Conservation (phyloP, 1,140 invertebrate species). For the Lordiphosa clarofinis region DNA sequence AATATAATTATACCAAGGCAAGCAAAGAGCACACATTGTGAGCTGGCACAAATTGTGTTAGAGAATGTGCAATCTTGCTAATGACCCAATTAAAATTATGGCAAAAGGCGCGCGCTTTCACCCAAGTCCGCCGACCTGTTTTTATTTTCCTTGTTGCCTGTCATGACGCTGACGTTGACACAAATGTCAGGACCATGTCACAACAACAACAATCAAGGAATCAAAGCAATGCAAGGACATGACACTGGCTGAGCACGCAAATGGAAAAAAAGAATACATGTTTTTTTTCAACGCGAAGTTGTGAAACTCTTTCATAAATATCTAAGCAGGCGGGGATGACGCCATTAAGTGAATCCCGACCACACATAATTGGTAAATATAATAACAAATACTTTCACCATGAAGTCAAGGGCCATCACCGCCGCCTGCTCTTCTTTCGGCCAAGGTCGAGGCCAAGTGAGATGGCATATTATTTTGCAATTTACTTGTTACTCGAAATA, state of each 20-base stretch:
- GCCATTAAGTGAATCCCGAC: slow-evolving; percentile 8
- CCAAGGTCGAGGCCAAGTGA: slow-evolving; percentile 10
- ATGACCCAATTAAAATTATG: slow-evolving; percentile 25
- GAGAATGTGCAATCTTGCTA: slow-evolving; percentile 17
- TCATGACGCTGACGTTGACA: slow-evolving; percentile 10
- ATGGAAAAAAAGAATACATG: slow-evolving; percentile 1
- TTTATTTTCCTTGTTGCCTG: slow-evolving; percentile 3
- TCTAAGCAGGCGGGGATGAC: slow-evolving; percentile 15
- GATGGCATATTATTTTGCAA: slow-evolving; percentile 12
- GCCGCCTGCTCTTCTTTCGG: neutral
- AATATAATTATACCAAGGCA: slow-evolving; percentile 16
- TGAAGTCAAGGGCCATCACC: neutral
- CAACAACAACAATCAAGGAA: slow-evolving; percentile 12
- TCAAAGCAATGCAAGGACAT: slow-evolving; percentile 15
- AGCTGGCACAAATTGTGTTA: slow-evolving; percentile 13
- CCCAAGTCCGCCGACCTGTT: slow-evolving; percentile 8
- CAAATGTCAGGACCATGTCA: slow-evolving; percentile 13
- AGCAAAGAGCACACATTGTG: neutral
- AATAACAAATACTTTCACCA: neutral
- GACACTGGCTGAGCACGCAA: slow-evolving; percentile 8
- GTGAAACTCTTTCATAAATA: slow-evolving; percentile 14
- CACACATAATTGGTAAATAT: slow-evolving; percentile 1
- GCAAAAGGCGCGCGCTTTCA: slow-evolving; percentile 15
- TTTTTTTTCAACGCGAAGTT: slow-evolving; percentile 1
- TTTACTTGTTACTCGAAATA: slow-evolving; percentile 9